Percentiles rank a stretch among this genome's conserved stretches.
Conservation (phyloP, 2,888 invertebrate genomes). For the Parnassius orleans region DNA sequence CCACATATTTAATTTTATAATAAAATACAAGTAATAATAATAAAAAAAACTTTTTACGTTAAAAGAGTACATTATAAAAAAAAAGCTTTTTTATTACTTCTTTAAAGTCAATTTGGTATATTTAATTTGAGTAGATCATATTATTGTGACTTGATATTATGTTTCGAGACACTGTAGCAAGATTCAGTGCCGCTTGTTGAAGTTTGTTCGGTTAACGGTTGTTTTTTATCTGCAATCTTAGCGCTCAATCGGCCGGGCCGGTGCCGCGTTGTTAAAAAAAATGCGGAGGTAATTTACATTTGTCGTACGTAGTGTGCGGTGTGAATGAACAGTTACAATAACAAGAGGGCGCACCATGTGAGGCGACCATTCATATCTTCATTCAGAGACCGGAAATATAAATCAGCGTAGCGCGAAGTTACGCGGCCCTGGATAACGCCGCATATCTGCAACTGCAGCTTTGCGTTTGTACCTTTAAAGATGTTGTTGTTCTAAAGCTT, state of each 20-base stretch:
- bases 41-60: no score
- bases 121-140: no score
- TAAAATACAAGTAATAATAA: no score
- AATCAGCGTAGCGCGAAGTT: conserved; percentile 63
- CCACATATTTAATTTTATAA: no score
- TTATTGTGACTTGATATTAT: no score
- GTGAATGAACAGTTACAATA: conserved; percentile 62
- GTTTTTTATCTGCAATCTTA: conserved; percentile 8
- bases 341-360: conserved; percentile 51
- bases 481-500: neutral
- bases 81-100: no score
- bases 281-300: conserved; percentile 45
- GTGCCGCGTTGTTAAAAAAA: conserved; percentile 32
- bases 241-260: conserved; percentile 34
- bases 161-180: neutral
- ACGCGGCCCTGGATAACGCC: conserved; percentile 43
- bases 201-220: conserved; percentile 20
- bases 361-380: conserved; percentile 68
- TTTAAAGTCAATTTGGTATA: no score
- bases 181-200: conserved; percentile 11
- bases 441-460: conserved; percentile 30
- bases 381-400: conserved; percentile 73
- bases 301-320: conserved; percentile 46
- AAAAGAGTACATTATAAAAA: no score
- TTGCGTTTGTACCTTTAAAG: conserved; percentile 15